Evolutionary conservation across 2,797 vertebrate genomes (phyloP), one percentile per base, ranked within the genome.

Genomic region (Galagoides demidoff): DNA sequence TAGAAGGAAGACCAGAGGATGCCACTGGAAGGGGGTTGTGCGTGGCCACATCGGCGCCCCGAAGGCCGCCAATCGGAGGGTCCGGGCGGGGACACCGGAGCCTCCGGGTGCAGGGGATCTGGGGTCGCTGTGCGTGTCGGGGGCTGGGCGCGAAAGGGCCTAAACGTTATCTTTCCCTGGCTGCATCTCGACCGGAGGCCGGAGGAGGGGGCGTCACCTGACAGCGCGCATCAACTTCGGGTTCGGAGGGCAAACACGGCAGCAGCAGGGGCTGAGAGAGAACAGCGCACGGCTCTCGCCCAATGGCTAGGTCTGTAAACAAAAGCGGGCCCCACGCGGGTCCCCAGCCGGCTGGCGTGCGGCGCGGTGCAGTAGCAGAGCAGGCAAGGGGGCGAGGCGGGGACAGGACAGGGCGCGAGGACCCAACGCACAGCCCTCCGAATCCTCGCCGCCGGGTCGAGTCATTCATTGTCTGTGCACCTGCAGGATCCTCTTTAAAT

Each of bases 381-480:
- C 61, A 7, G 39, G 68, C 29, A 37, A 43, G 22, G n/a, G 3
- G 23, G 39, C 16, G 14, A 78, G 78, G 57, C 20, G 1, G 49
- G 68, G 68, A 85, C 25, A 5, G 13, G 52, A 85, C 83, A 23
- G 1, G 8, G 55, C 23, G 71, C 70, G 45, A 37, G 59, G 16
- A 87, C 34, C 39, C 63, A 22, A 73, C 39, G n/a, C 73, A 76
- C 88, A 39, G 78, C 29, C 63, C 49, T 29, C 16, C 11, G 78
- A 78, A 82, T 49, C 77, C 84, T 70, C 27, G 25, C 71, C 43
- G n/a, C 70, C 88, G 7, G 16, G 90, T 89, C 84, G n/a, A 68
- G 84, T 94, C 96, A 97, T 97, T 95, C 96, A 97, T 98, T 97
- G 97, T 97, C 95, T 95, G 66, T 55, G 52, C 84, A 76, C 63